Evolutionary conservation across 2,888 invertebrate species (phyloP).

Genomic region (Cyclophora punctaria): DNA sequence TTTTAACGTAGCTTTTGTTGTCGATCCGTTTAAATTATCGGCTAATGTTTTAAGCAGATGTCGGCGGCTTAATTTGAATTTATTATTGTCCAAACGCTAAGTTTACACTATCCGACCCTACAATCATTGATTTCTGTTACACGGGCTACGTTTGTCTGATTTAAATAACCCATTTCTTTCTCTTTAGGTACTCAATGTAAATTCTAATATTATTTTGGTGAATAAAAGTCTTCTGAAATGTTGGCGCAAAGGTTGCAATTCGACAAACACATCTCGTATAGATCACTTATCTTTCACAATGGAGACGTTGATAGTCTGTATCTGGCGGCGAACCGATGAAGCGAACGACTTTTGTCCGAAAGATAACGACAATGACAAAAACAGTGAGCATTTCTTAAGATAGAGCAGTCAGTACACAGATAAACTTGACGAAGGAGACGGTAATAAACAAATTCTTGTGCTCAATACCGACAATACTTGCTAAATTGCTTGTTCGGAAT

Average conservation of each 20-base stretch:
- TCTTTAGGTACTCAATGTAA: too few species aligned
- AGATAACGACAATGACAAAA: constrained; percentile 38
- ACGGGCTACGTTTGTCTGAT: too few species aligned
- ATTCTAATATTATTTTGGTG: too few species aligned
- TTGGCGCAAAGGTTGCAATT: background rate
- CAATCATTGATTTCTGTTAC: too few species aligned
- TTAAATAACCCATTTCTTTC: too few species aligned
- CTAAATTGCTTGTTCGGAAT: too few species aligned
- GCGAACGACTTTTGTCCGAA: constrained; percentile 27
- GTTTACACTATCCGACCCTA: too few species aligned
- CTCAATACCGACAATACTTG: too few species aligned
- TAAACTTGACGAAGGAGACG: constrained; percentile 22
- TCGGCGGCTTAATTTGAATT: constrained; percentile 30
- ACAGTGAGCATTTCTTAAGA: constrained; percentile 31
- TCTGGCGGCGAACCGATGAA: constrained; percentile 26
- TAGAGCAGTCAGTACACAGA: constrained; percentile 23
- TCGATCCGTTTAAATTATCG: constrained; percentile 39
- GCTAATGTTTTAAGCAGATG: constrained; percentile 41
- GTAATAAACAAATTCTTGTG: constrained; percentile 4
- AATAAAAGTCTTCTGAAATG: too few species aligned
- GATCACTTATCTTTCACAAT: constrained; percentile 35
- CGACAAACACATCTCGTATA: constrained; percentile 22
- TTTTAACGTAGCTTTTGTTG: constrained; percentile 50
- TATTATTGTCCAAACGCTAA: background rate
- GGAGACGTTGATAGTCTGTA: constrained; percentile 35